phyloP scores from a whole-genome alignment of 2,888 invertebrate genomes.

The Scrobipalpa atriplicella region DNA sequence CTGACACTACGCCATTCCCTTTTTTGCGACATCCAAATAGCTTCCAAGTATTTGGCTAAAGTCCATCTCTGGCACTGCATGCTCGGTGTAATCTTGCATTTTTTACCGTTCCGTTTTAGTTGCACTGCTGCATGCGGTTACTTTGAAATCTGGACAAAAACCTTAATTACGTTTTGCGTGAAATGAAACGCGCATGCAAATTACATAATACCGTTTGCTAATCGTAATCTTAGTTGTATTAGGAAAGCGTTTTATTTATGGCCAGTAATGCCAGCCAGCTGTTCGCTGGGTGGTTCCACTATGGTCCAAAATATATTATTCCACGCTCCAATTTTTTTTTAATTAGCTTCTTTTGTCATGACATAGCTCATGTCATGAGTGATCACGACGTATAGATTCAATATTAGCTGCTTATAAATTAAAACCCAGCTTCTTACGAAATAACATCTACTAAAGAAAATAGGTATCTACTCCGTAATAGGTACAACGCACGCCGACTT shows the following conservation, averaged over 20 bases:
- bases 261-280: conserved; percentile 6
- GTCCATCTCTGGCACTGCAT: neutral
- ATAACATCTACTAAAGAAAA: too few species aligned
- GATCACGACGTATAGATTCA: too few species aligned
- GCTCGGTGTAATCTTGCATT: neutral
- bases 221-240: conserved; percentile 38
- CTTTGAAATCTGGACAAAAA: conserved; percentile 9
- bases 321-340: too few species aligned
- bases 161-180: conserved; percentile 41
- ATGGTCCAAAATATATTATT: neutral
- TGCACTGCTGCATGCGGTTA: neutral
- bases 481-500: too few species aligned
- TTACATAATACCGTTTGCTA: conserved; percentile 43
- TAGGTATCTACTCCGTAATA: too few species aligned
- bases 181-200: conserved; percentile 46
- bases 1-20: neutral
- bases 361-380: too few species aligned
- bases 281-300: neutral
- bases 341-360: too few species aligned
- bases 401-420: too few species aligned
- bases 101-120: conserved; percentile 4
- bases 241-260: conserved; percentile 35
- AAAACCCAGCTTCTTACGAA: too few species aligned
- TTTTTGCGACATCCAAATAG: conserved; percentile 7
- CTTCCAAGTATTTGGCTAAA: neutral